Evolutionary conservation across 2,888 invertebrate species (phyloP), one percentile per base, ranked within the genome.

Genomic region (Metacarcinus magister): DNA sequence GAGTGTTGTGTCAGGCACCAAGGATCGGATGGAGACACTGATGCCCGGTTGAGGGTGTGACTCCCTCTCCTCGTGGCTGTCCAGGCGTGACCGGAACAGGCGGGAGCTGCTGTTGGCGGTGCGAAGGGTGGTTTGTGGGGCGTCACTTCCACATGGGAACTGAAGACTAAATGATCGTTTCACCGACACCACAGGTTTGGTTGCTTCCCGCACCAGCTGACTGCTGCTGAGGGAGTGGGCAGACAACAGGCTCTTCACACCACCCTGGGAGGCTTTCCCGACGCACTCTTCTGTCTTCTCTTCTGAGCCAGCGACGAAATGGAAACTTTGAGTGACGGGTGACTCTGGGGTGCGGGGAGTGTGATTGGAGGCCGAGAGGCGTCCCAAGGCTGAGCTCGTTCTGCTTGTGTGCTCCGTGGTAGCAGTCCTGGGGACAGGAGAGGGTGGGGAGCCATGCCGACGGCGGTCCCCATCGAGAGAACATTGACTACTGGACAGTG

Each of bases 401-500:
- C 32, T 82, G 82, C 10, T 32, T 28, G 28, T 28, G 82, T 10
- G 82, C 10, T 82, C 82, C 82, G 32, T 28, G 82, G 82, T 32
- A 82, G 32, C 4, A 2, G 23, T 23, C n/a, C 32, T 28, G 82
- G 32, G 32, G 28, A 10, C 32, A 23, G 93, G 67, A 23, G 67
- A 93, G 28, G 96, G 94, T 67, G 95, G 95, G 46, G 95, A 93
- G 87, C 94, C 94, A 75, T 90, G 93, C 8, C 94, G 89, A 54
- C 91, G 95, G 13, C 96, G 95, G 3, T 96, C 96, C 8, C 96
- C 95, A 44, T 96, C 96, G 13, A 96, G 95, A 3, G 96, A 96
- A 54, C 94, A 95, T 93, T 96, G 95, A 44, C 96, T 96, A n/a
- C 96, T 95, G 32, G 93, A 96, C 43, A 95, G 44, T 1, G 96